These are phyloP conservation scores for Notoglanidium macrostoma DNA, from an alignment of 2,797 vertebrate species.

Conservation along the genomic window DNA sequence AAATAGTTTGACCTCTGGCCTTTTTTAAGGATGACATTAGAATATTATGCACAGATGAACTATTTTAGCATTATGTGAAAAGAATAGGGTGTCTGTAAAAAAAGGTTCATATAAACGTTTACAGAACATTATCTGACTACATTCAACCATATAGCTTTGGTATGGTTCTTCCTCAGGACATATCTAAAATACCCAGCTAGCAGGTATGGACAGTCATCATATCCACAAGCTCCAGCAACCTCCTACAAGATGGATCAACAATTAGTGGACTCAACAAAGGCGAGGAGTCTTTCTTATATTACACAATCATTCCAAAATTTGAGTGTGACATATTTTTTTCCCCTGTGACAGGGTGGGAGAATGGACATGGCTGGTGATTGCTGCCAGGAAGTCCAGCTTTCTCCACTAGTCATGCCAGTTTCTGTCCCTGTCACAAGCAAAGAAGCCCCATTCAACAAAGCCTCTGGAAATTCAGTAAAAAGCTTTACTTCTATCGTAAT, in stretches of 20 bases:
- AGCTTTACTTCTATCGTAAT: not conserved
- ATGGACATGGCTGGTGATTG: slow-evolving; percentile 2
- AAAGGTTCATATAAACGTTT: not conserved
- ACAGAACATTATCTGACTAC: not conserved
- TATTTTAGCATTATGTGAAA: not conserved
- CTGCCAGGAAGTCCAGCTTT: not conserved
- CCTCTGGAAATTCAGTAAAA: slow-evolving; percentile 32
- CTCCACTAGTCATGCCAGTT: slow-evolving; percentile 62
- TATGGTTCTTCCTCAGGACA: slow-evolving; percentile 14
- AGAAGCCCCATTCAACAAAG: not conserved
- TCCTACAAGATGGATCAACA: slow-evolving; percentile 1
- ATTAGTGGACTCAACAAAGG: not conserved
- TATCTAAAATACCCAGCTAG: not conserved
- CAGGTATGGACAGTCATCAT: not conserved
- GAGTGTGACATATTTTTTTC: not conserved
- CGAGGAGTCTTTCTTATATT: not conserved
- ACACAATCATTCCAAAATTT: not conserved
- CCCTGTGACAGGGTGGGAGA: slow-evolving; percentile 19
- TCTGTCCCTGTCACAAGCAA: slow-evolving; percentile 58
- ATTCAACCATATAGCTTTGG: not conserved
- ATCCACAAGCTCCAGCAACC: not conserved
- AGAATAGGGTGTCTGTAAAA: not conserved
- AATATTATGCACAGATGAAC: not conserved
- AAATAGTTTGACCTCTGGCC: not conserved
- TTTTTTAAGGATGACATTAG: not conserved